Evolutionary conservation across 2,113 vertebrate species (phyloP), one percentile per base, ranked within the genome.

Genomic region (Falco punctatus): DNA sequence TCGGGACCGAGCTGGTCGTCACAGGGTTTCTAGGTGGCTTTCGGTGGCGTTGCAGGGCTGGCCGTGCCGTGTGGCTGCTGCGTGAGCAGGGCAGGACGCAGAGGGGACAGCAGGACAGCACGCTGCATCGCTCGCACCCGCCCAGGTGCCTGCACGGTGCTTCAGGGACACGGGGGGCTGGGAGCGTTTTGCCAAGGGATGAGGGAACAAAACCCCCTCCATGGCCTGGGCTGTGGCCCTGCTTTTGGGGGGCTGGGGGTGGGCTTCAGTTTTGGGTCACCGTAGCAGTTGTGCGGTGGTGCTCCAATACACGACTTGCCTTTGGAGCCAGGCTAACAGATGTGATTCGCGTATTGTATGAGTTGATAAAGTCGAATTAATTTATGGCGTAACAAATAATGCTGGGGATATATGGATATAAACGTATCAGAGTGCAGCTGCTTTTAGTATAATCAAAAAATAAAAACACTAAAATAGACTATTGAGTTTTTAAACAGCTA

Each of bases 301-400:
- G 74, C 33, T 85, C 23, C 38, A 8, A 0, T 19, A 33, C 27
- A 27, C 28, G 30, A 4, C 10, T 16, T 38, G 2, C 14, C 66
- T 72, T 64, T 48, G 27, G 10, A 30, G 35, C 26, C 62, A 19
- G n/a, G 17, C 6, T 11, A 14, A 9, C n/a, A 17, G 27, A 12
- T 38, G 8, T 4, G 11, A 21, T 21, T 88, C 16, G 1, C 2
- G 0, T 15, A n/a, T 18, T 17, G 7, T 3, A 7, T 0, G 28
- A 52, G 54, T 6, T 48, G 33, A 24, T 59, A 23, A 74, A 84
- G 51, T 21, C 22, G 44, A 74, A 33, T 84, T 48, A n/a, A 13
- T 58, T 54, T 1, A 26, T 33, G 28, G 42, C 14, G 0, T 26
- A 44, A 9, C 32, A 54, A n/a, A 20, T 26, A 38, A 66, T 44